Conservation (phyloP, 2,888 invertebrate genomes). For the Brachyptera risi region DNA sequence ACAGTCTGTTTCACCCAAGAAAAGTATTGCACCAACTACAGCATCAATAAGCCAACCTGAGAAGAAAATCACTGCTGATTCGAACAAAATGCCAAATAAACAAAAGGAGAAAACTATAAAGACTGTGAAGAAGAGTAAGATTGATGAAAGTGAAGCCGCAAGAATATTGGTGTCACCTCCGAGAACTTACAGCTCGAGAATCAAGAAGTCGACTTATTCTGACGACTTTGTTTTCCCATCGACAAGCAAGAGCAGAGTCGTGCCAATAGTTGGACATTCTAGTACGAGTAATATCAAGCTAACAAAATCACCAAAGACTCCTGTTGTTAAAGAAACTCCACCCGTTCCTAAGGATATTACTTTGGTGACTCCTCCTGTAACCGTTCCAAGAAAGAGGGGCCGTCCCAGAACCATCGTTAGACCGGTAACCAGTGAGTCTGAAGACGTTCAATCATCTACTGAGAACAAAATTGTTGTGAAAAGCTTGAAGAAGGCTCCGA, state of each 20-base stretch:
- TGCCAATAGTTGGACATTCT: not conserved
- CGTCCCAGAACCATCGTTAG: not conserved
- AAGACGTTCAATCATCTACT: not conserved
- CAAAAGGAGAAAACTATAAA: not conserved
- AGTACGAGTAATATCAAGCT: not conserved
- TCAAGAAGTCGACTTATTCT: slow-evolving; percentile 3
- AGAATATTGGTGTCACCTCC: not conserved
- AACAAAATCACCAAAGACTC: not conserved
- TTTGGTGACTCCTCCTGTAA: not conserved
- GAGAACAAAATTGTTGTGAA: slow-evolving; percentile 15
- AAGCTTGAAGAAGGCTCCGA: slow-evolving; percentile 38
- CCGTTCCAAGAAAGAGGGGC: not conserved
- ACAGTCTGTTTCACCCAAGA: too few species aligned
- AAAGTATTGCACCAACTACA: not conserved
- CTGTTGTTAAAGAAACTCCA: not conserved
- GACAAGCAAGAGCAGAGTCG: slow-evolving; percentile 9
- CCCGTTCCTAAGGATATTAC: not conserved
- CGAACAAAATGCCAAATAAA: slow-evolving; percentile 2
- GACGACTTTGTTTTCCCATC: slow-evolving; percentile 8
- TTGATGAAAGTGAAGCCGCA: too few species aligned
- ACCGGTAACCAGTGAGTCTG: not conserved
- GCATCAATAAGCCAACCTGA: not conserved
- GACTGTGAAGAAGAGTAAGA: not conserved
- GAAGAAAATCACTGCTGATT: slow-evolving; percentile 1
- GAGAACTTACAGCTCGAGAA: slow-evolving; percentile 3